Conservation (phyloP, 1,140 invertebrate genomes). For the Hyphantria cunea region DNA sequence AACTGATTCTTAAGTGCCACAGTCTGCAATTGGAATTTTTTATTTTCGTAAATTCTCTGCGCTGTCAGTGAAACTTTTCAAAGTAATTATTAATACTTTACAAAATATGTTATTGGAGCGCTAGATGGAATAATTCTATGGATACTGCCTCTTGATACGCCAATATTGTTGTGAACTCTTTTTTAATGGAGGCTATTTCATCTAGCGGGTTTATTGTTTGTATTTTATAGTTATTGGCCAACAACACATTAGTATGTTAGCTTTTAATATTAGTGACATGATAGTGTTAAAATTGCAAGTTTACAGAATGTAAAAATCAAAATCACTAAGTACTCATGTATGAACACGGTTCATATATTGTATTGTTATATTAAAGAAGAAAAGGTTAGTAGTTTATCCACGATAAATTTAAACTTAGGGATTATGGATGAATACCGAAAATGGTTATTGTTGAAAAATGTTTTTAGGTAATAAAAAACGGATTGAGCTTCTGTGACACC, state of each 20-base stretch:
- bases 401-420: slow-evolving; percentile 69
- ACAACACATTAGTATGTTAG: slow-evolving; percentile 64
- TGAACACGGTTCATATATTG: slow-evolving; percentile 72
- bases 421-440: slow-evolving; percentile 69
- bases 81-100: slow-evolving; percentile 22
- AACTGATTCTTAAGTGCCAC: slow-evolving; percentile 53
- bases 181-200: not conserved
- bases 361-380: slow-evolving; percentile 76
- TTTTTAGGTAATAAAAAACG: slow-evolving; percentile 75
- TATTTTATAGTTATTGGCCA: slow-evolving; percentile 45
- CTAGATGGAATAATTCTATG: not conserved
- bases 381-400: slow-evolving; percentile 77
- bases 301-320: slow-evolving; percentile 64
- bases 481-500: slow-evolving; percentile 76
- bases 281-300: slow-evolving; percentile 79
- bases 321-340: slow-evolving; percentile 46
- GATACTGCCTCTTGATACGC: not conserved
- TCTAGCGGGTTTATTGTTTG: slow-evolving; percentile 20
- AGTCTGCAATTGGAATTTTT: slow-evolving; percentile 29
- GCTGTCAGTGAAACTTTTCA: slow-evolving; percentile 32
- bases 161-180: slow-evolving; percentile 14
- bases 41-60: slow-evolving; percentile 29
- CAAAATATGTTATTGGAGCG: slow-evolving; percentile 12
- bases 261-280: slow-evolving; percentile 81
- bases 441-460: slow-evolving; percentile 79